Base-by-base conservation (phyloP, 2,797 vertebrate species). In the Austrolebias charrua region DNA sequence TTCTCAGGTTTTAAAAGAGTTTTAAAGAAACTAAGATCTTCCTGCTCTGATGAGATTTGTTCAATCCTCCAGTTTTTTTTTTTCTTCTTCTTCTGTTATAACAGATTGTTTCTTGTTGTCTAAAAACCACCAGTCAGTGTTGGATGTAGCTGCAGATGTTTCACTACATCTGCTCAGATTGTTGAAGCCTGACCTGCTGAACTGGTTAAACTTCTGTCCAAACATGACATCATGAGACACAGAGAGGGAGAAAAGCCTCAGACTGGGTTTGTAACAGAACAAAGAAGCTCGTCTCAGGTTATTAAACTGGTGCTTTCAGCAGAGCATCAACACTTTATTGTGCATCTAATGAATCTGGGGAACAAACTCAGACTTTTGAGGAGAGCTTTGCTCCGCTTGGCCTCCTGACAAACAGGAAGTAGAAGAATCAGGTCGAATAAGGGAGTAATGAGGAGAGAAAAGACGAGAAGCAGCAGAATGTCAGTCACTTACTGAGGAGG, bases 401-500 rank as follows among this genome's bases (percentile, higher is more conserved):
- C 75, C 69, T 68, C 14, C 55, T 49, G 64, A 69, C 64, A 60
- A 78, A 58, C 44, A 20, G 24, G 35, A 40, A 72, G 54, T 57
- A 47, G 67, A 75, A 49, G 64, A 77, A 73, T 55, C 18, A 13
- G 20, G 42, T 33, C 24, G 75, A 74, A 81, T 66, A 81, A 77
- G 66, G 76, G 68, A 73, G 47, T 53, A 29, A 72, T 56, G 63
- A 79, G 85, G 66, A 60, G 20, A 63, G 73, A 75, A 77, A 67
- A 78, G 66, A 48, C 81, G 66, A 83, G 65, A 85, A 73, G 72
- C 52, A 67, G 68, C 59, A 55, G 69, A 73, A 79, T 80, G 87
- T 79, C 86, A 88, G 75, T 87, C 83, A 86, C 56, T 84, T 73
- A 78, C 65, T 76, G 81, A 80, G 79, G 60, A 86, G 83, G 72